Conservation (phyloP, 1,140 invertebrate species). For the Brachionus koreanus region DNA sequence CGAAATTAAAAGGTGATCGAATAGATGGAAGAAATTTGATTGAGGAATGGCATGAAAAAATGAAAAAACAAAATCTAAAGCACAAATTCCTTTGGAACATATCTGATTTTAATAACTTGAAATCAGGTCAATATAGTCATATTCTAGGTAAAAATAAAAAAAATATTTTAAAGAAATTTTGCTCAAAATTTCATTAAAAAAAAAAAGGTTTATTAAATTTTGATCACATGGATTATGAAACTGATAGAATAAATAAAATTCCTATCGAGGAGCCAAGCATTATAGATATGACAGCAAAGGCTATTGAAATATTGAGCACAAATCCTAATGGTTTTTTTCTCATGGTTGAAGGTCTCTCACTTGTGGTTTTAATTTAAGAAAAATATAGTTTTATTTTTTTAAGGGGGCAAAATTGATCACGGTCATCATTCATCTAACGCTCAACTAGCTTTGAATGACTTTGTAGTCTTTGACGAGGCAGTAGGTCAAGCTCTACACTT, state of each 20-base stretch:
- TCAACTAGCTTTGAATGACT: slow-evolving; percentile 72
- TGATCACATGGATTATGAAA: slow-evolving; percentile 71
- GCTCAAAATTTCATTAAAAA: neutral
- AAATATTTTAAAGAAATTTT: neutral
- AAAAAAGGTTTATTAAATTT: slow-evolving; percentile 57
- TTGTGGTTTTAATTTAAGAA: neutral
- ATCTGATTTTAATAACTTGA: neutral
- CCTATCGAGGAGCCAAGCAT: slow-evolving; percentile 63
- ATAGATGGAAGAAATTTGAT: slow-evolving; percentile 37
- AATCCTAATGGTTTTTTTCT: slow-evolving; percentile 79
- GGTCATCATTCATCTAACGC: slow-evolving; percentile 79
- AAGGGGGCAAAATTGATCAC: slow-evolving; percentile 73
- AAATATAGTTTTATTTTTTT: neutral
- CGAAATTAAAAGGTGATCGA: slow-evolving; percentile 3
- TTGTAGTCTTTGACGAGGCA: slow-evolving; percentile 72
- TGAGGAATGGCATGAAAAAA: slow-evolving; percentile 29
- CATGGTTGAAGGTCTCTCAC: slow-evolving; percentile 73
- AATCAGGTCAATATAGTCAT: slow-evolving; percentile 7
- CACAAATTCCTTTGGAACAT: slow-evolving; percentile 29
- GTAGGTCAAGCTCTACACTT: slow-evolving; percentile 30
- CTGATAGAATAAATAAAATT: slow-evolving; percentile 61
- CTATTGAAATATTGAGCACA: slow-evolving; percentile 73
- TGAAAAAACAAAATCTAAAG: slow-evolving; percentile 27
- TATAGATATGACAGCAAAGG: slow-evolving; percentile 77
- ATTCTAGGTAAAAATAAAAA: slow-evolving; percentile 1